Base-by-base conservation (phyloP, 2,113 vertebrate species). In the Cryptomyrus ogoouensis region DNA sequence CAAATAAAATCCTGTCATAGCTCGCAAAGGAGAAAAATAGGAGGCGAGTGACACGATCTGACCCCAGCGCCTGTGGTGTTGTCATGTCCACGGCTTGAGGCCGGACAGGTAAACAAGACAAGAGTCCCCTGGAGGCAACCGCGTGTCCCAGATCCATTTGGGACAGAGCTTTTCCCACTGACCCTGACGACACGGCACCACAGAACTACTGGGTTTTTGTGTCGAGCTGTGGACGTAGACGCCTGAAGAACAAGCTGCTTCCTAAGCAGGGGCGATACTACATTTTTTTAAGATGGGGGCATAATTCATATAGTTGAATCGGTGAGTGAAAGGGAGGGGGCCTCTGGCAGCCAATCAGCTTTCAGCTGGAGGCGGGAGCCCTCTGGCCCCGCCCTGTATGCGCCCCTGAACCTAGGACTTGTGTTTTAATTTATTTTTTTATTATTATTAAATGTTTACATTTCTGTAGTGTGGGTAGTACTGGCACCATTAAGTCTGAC, bases 121-220 rank as follows among this genome's bases (percentile, higher is more conserved):
- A 93, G 92, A 90, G 86, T 42, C 35, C 80, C 90, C 83, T 91
- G 7, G 91, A 92, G 91, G 89, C 70, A 90, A 87, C 53, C 58
- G 90, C 47, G 1, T 47, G 47, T 90, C 83, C 89, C 39, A 90
- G 83, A n/a, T 83, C 80, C 77, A 89, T 87, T 53, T 19, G 49
- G 49, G 39, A 46, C 31, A 2, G 85, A 56, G 5, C 31, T 15
- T 85, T 31, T 53, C 31, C 10, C 42, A 7, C 70, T 3, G 24
- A 44, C 85, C 35, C 66, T 21, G 31, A 52, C 3, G 58, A 42
- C 35, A 52, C 88, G 90, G 66, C 90, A 83, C 50, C 89, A 80
- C 91, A 88, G 92, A 94, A 94, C 94, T 95, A 94, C 95, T 94
- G 90, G 87, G 93, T 94, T 95, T 93, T 95, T 92, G 93, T 94